Percentiles rank a stretch among this genome's conserved stretches.
Conservation (phyloP, 2,113 vertebrate genomes). For the Siniperca knerii region DNA sequence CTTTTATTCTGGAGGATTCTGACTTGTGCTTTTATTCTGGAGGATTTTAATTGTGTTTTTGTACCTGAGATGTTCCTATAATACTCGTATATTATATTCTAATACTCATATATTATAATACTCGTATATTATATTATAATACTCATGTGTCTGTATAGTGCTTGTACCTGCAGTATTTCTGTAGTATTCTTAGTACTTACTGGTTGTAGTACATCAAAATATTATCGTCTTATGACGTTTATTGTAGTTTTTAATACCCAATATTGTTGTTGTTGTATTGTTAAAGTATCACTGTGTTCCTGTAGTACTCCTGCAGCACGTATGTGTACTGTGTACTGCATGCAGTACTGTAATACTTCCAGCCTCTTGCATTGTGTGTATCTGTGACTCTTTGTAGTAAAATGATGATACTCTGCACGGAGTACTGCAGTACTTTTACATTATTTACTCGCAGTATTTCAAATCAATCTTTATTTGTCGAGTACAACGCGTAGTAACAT, state of each 20-base stretch:
- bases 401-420: too few species aligned
- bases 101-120: too few species aligned
- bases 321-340: neutral
- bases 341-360: neutral
- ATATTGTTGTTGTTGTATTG: neutral
- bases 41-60: neutral
- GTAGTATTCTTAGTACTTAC: neutral
- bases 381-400: too few species aligned
- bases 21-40: neutral
- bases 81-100: neutral
- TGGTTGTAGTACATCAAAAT: neutral
- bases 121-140: too few species aligned
- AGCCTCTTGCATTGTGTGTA: too few species aligned
- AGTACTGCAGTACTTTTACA: too few species aligned
- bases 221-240: neutral
- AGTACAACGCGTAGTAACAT: too few species aligned
- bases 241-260: neutral
- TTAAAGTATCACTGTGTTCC: neutral
- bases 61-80: neutral
- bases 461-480: too few species aligned
- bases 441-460: too few species aligned
- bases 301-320: neutral
- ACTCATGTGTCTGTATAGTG: too few species aligned
- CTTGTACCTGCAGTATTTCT: neutral
- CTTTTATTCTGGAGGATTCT: slow-evolving; percentile 56